A percentile compares a stretch with the other conserved stretches of the same genome.
Conservation (phyloP, 2,113 vertebrate genomes). For the Agapornis roseicollis region DNA sequence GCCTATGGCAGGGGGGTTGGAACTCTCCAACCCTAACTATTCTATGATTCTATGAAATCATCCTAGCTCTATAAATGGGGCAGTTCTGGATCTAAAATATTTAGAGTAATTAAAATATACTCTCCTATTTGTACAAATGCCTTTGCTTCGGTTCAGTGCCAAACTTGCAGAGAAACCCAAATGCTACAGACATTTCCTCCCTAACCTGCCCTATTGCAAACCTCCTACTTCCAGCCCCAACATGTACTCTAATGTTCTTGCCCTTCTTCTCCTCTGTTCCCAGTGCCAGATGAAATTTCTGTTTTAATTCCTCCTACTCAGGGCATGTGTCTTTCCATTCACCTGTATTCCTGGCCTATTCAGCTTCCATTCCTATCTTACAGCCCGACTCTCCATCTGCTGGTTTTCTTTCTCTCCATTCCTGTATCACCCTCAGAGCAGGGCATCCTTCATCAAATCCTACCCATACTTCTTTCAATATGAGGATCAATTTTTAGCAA, state of each 20-base stretch:
- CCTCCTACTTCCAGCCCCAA: not conserved
- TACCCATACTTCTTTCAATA: not conserved
- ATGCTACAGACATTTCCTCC: not conserved
- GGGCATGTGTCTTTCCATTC: not conserved
- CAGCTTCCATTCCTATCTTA: not conserved
- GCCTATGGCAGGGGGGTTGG: too few species aligned
- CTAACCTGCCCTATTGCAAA: not conserved
- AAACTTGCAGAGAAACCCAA: not conserved
- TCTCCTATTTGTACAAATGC: not conserved
- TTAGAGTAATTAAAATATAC: not conserved
- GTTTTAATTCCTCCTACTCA: not conserved
- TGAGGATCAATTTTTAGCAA: too few species aligned
- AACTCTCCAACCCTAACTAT: too few species aligned
- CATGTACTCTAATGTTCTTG: not conserved
- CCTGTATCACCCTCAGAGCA: not conserved
- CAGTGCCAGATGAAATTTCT: not conserved
- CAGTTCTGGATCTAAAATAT: not conserved
- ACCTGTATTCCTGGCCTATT: not conserved
- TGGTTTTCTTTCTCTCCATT: not conserved
- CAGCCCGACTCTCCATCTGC: not conserved
- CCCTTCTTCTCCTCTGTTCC: not conserved
- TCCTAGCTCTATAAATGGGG: not conserved
- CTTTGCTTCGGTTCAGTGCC: conserved; percentile 14
- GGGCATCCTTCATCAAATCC: not conserved
- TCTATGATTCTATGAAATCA: too few species aligned